Base-by-base conservation (phyloP, 2,888 invertebrate genomes). In the Hecatera dysodea region DNA sequence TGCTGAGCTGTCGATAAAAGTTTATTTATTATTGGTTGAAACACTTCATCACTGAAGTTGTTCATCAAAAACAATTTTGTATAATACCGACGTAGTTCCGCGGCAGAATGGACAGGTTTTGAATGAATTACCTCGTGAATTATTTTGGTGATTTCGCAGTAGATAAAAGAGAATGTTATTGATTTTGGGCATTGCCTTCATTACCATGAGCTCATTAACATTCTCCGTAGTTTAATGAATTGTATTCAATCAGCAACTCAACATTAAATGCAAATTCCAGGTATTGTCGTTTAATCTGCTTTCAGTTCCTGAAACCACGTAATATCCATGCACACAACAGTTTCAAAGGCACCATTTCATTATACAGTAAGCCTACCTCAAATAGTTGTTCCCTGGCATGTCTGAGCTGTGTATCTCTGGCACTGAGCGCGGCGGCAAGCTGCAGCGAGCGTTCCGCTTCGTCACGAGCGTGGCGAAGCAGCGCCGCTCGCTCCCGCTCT, bases 381-480 rank as follows among this genome's bases (percentile, higher is more conserved):
- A 97, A 97, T 69, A 99, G 96, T 90, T 99, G 98, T 87, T 98
- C 98, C 89, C 98, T 97, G 59, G 98, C 97, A 87, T 98, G 98
- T 87, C 98, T 97, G 68, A 99, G 96, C 91, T 98, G 98, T 75
- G 98, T 97, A 89, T 99, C 99, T 85, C 98, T 97, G 53, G 98
- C 97, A 88, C 98, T 98, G 33, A 99, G 97, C 86, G 98, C 98
- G 15, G 98, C 98, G 11, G 98, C 98, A 55, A 99, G 96, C 72
- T 98, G 97, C 75, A 99, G 96, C 33, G 98, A 98, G 72, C 98
- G 96, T 91, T 99, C 99, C 0, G 99, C 98, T 88, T 99, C 98
- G 89, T 99, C 99, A 52, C 98, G 96, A 0, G 99, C 99, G 90
- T 98, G 98, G 85, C 98, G 97, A 67, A 99, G 93, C 72, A 99